A percentile compares a stretch with the other conserved stretches of the same genome.
These are phyloP conservation scores for Luperina testacea DNA, from an alignment of 2,888 invertebrate genomes.

Conservation along the genomic window DNA sequence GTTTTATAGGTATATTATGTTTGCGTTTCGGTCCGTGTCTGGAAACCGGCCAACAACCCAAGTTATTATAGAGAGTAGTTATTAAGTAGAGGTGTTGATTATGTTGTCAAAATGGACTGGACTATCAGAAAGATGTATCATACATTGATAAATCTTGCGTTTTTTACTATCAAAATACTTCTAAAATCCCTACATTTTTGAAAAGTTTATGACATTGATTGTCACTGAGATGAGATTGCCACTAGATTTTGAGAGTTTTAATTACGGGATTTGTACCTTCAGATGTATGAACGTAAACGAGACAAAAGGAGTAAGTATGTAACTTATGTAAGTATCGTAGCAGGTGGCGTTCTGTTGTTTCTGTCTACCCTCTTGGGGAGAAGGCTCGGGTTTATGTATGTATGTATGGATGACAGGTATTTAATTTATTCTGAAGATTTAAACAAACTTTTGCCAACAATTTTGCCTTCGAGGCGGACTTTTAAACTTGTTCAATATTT, in stretches of 20 bases:
- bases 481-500: constrained; percentile 43
- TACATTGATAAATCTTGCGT: too few relatives aligned
- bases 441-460: neutral
- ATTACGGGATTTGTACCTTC: too few relatives aligned
- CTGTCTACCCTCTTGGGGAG: accelerated
- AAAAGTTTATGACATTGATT: too few relatives aligned
- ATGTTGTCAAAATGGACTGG: neutral
- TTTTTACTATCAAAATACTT: too few relatives aligned
- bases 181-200: too few relatives aligned
- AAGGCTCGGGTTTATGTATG: neutral
- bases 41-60: constrained; percentile 22
- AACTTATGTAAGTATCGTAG: neutral
- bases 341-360: neutral
- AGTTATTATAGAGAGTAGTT: constrained; percentile 19
- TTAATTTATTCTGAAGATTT: constrained; percentile 31
- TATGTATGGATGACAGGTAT: neutral
- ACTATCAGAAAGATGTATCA: neutral
- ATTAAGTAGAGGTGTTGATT: neutral
- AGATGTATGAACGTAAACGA: neutral
- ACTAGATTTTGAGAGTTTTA: too few relatives aligned
- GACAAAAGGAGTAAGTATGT: neutral
- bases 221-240: too few relatives aligned
- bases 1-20: constrained; percentile 31
- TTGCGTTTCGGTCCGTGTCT: neutral
- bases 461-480: neutral